Evolutionary conservation across 2,797 vertebrate genomes (phyloP), one percentile per base, ranked within the genome.

Genomic region (Dallia pectoralis): DNA sequence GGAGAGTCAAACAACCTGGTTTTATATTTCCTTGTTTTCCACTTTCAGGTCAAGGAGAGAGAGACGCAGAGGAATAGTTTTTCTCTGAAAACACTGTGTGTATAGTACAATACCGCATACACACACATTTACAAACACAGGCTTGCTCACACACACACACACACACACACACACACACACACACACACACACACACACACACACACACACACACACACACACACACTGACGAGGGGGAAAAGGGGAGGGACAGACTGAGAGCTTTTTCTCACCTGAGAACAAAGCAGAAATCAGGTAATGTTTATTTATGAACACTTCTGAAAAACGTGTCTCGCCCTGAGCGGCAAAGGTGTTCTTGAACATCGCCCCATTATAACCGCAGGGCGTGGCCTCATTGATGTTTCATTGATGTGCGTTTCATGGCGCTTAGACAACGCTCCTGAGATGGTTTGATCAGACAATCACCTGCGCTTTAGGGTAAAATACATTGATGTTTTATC

Each of bases 281-380:
- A 91, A 90, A 90, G 86, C 30, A 51, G 4, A 25, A 76, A 76
- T 19, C 78, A 87, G 86, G 84, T 90, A 75, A 91, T 92, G 90
- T 92, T 92, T 92, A 92, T 92, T 86, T 87, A 92, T 91, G 89
- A 89, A 69, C 81, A 7, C 15, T 84, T 77, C 89, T 85, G 87
- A 89, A 91, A 91, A 44, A 44, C 40, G 84, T 19, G 15, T 44
- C 8, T n/a, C 8, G 81, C 79, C 80, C 22, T 11, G 3, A 25
- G 53, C 53, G 22, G 22, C 4, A 72, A 12, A 70, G 44, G 69
- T 71, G 82, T 89, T 80, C 77, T 75, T 48, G 79, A 82, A 83
- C 84, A 79, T 78, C 82, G 79, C 73, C 76, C 84, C 80, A 29
- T 87, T 82, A 87, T 89, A 30, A 70, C 80, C 84, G 75, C 82